Conservation (phyloP, 1,140 invertebrate species). For the Vanessa tameamea region DNA sequence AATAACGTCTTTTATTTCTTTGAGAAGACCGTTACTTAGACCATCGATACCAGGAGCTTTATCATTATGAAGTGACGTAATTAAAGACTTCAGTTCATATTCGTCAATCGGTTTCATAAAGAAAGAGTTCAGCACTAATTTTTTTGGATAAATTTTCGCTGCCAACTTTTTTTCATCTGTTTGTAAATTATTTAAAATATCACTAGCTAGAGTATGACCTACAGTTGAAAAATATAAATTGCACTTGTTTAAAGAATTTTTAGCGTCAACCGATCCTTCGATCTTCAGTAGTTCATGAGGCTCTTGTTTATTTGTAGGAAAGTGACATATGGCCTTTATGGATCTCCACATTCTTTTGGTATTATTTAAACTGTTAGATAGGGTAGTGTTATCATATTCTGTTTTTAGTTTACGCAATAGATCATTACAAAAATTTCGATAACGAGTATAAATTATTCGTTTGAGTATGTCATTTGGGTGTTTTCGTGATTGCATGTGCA, state of each 20-base stretch:
- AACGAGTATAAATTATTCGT: conserved; percentile 8
- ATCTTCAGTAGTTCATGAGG: conserved; percentile 8
- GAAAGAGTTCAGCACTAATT: not conserved
- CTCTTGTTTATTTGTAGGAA: not conserved
- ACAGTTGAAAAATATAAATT: conserved; percentile 11
- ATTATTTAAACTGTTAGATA: not conserved
- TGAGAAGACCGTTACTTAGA: conserved; percentile 27
- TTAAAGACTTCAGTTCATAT: conserved; percentile 28
- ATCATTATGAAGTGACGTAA: conserved; percentile 20
- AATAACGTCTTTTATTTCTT: conserved; percentile 32
- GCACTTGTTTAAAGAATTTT: not conserved
- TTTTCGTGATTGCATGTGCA: conserved; percentile 18
- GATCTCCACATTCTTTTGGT: conserved; percentile 10
- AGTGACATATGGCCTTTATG: conserved; percentile 4
- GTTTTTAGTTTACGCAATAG: conserved; percentile 9
- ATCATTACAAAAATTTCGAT: conserved; percentile 4
- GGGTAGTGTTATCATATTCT: conserved; percentile 6
- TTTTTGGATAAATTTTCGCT: not conserved
- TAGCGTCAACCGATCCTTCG: conserved; percentile 16
- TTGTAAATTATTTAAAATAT: conserved; percentile 1
- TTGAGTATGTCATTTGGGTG: conserved; percentile 16
- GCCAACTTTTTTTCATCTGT: not conserved
- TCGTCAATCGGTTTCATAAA: conserved; percentile 21
- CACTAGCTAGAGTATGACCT: not conserved
- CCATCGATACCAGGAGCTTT: conserved; percentile 33